phyloP scores from a whole-genome alignment of 2,113 vertebrate species.

The Chloebia gouldiae region DNA sequence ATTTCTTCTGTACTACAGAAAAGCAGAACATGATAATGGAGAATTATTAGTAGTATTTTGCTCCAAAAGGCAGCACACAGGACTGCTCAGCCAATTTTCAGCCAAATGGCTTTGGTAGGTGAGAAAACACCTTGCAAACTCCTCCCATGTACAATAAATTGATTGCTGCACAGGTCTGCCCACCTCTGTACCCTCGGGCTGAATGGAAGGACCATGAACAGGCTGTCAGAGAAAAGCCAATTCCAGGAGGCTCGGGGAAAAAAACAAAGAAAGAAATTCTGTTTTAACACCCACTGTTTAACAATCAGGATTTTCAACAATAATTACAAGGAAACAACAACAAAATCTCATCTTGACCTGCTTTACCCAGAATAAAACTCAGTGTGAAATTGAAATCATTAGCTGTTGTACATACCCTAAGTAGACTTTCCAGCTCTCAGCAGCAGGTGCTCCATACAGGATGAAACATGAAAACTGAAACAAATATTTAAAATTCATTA shows the following conservation, averaged over 20 bases:
- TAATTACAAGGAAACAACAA: neutral
- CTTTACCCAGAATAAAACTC: neutral
- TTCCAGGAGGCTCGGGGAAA: neutral
- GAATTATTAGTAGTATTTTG: neutral
- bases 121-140: neutral
- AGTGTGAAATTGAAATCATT: neutral
- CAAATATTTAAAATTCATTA: neutral
- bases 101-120: neutral
- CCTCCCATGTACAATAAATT: neutral
- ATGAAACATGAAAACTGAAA: slow-evolving; percentile 60
- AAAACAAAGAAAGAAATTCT: neutral
- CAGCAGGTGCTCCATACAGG: neutral
- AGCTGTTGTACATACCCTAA: slow-evolving; percentile 19
- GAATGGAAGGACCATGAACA: neutral
- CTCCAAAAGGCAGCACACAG: neutral
- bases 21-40: neutral
- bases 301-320: neutral
- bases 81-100: neutral
- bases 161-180: neutral
- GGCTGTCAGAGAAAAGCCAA: neutral
- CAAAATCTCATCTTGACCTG: neutral
- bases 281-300: neutral
- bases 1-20: neutral
- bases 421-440: slow-evolving; percentile 56
- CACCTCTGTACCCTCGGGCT: neutral